Evolutionary conservation across 2,113 vertebrate genomes (phyloP).

Genomic region (Lynx canadensis): DNA sequence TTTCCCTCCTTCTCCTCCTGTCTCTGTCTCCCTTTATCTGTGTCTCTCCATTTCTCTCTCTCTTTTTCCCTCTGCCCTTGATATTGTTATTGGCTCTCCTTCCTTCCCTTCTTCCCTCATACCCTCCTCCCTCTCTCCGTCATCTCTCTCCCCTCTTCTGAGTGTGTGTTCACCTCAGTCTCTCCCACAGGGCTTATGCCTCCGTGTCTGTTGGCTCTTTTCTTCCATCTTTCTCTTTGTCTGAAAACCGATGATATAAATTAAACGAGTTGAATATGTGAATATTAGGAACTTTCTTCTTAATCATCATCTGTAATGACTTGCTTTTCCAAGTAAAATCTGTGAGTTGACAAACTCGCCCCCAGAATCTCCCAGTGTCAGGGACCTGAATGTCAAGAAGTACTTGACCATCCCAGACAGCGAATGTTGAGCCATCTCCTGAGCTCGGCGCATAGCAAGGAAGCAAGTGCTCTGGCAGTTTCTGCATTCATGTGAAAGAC

Average conservation of each 20-base stretch:
- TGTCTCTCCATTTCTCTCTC: neutral
- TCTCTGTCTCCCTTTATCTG: neutral
- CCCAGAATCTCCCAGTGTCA: neutral
- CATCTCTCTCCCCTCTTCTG: no score
- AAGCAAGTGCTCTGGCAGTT: neutral
- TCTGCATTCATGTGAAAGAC: conserved; percentile 3
- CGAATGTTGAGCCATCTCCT: neutral
- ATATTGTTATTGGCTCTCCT: neutral
- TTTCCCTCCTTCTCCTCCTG: neutral
- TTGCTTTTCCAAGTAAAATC: neutral
- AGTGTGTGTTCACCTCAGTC: neutral
- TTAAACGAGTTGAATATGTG: neutral
- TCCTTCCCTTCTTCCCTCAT: neutral
- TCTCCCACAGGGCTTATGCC: neutral
- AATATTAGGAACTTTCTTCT: neutral
- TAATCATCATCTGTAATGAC: conserved; percentile 5
- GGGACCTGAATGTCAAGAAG: conserved; percentile 54
- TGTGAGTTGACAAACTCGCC: neutral
- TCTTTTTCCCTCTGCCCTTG: neutral
- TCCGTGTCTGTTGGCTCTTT: neutral
- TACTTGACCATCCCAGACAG: conserved; percentile 59
- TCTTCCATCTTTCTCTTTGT: neutral
- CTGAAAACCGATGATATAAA: conserved; percentile 10
- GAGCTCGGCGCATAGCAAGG: neutral
- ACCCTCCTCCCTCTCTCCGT: neutral